Evolutionary conservation across 1,140 invertebrate genomes (phyloP), one percentile per base, ranked within the genome.

Genomic region (Neodiprion pinetum): DNA sequence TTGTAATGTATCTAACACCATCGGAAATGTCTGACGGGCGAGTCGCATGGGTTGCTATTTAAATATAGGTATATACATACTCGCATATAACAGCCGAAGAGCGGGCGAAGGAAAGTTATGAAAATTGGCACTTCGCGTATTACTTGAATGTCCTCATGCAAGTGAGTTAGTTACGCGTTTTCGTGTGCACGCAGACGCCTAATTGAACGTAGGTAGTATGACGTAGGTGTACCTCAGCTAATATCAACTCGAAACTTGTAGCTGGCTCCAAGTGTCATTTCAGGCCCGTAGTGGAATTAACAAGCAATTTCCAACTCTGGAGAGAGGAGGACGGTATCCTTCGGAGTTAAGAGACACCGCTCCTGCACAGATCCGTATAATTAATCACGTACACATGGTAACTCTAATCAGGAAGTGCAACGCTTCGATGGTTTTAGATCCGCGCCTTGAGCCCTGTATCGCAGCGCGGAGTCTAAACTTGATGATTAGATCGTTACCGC

Each of bases 351-450:
- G 53, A n/a, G 53, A n/a, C 53, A 61, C n/a, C 11, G 53, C 8
- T 61, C 11, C 53, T 61, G n/a, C 53, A 40, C 28, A 61, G 53
- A 61, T 61, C 53, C n/a, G 53, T 61, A 61, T 61, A 61, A 61
- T 61, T 61, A 61, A 61, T 61, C 53, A 61, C 53, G 53, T 61
- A 61, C 53, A 61, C 53, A 61, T n/a, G 53, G 53, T 61, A 61
- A 61, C 53, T n/a, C 53, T 61, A 1, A 61, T 61, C 53, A 61
- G 53, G 53, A 61, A 61, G n/a, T 61, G 53, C 53, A 61, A 61
- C 53, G 53, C 53, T 61, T n/a, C 53, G 53, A 61, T 61, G 53
- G n/a, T 61, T 61, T 61, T 11, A 61, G 53, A 61, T 61, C 11
- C 11, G 11, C 53, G 53, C 53, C 53, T 61, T 61, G 53, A 61